Base-by-base conservation (phyloP, 1,140 invertebrate species). In the Bilobella aurantiaca region DNA sequence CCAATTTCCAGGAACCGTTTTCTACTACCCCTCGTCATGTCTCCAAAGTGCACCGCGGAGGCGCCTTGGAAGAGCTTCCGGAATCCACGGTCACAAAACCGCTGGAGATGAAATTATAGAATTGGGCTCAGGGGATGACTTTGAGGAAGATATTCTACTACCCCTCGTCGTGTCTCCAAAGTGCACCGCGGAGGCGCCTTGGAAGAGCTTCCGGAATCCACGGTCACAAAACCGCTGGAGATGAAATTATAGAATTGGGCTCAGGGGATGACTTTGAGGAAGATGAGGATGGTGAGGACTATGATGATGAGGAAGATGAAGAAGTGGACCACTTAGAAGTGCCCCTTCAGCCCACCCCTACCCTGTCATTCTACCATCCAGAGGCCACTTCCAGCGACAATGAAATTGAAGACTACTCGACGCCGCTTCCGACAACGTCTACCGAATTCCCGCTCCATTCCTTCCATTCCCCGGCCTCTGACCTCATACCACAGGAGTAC, bases 301-400 rank as follows among this genome's bases (percentile, higher is more conserved):
- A 59, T 34, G 29, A 31, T 8, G 18, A 30, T 34, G 58, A 59
- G 58, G 23, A 59, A n/a, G n/a, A 59, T 34, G 29, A 31, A 25
- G 18, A 30, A n/a, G 58, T 30, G 58, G 23, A 59, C 25, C 58
- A 5, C 3, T 31, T 18, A 59, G 58, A 18, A 29, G n/a, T n/a
- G n/a, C 58, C 58, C 8, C 28, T 59, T 23, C 28, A 59, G 28
- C 58, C 58, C 3, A 59, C 58, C 8, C 58, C 58, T n/a, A 31
- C 28, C 3, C 53, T 57, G 34, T 53, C 25, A 29, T 14, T 3
- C 58, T 59, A 29, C 28, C 58, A 31, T 5, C 58, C 28, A 29
- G 58, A 31, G n/a, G 3, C 14, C 8, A 31, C 5, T 31, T 59
- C 28, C 12, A 5, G 3, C 8, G 32, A 59, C 23, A 23, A 59